These are phyloP conservation scores for Lepidurus apus DNA, from an alignment of 1,140 invertebrate species.

Conservation along the genomic window DNA sequence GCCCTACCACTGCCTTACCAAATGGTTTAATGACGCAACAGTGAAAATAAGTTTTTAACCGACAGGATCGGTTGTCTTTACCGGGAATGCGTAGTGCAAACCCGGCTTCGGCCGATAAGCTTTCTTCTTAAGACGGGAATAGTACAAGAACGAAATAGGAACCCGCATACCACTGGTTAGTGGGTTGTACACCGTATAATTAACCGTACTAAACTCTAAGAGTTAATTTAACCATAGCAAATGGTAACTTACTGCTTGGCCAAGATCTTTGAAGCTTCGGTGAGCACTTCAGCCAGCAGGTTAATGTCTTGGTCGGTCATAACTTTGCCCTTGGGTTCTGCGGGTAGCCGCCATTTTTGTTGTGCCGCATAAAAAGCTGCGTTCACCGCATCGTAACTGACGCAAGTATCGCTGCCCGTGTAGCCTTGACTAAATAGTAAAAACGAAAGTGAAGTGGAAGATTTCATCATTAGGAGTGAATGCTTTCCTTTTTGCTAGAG, in stretches of 20 bases:
- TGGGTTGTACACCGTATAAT: too few relatives aligned
- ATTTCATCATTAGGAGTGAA: not conserved
- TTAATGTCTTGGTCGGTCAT: constrained; percentile 36
- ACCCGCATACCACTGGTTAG: too few relatives aligned
- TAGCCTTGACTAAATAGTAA: constrained; percentile 34
- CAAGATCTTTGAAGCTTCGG: constrained; percentile 43
- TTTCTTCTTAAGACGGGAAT: too few relatives aligned
- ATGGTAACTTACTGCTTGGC: constrained; percentile 41
- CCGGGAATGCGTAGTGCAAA: too few relatives aligned
- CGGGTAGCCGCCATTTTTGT: constrained; percentile 36
- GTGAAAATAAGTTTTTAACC: too few relatives aligned
- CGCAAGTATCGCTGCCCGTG: constrained; percentile 42
- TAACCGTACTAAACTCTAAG: too few relatives aligned
- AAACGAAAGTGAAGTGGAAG: not conserved
- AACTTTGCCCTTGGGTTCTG: constrained; percentile 30
- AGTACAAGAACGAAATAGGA: too few relatives aligned
- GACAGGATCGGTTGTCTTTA: too few relatives aligned
- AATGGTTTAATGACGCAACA: too few relatives aligned
- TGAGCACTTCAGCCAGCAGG: constrained; percentile 40
- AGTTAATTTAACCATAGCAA: too few relatives aligned
- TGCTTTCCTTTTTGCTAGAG: not conserved
- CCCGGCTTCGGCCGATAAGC: too few relatives aligned
- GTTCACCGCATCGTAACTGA: constrained; percentile 45
- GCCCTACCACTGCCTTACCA: too few relatives aligned
- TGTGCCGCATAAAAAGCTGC: constrained; percentile 43